Evolutionary conservation across 1,140 invertebrate species (phyloP).

Genomic region (Venturia canescens): DNA sequence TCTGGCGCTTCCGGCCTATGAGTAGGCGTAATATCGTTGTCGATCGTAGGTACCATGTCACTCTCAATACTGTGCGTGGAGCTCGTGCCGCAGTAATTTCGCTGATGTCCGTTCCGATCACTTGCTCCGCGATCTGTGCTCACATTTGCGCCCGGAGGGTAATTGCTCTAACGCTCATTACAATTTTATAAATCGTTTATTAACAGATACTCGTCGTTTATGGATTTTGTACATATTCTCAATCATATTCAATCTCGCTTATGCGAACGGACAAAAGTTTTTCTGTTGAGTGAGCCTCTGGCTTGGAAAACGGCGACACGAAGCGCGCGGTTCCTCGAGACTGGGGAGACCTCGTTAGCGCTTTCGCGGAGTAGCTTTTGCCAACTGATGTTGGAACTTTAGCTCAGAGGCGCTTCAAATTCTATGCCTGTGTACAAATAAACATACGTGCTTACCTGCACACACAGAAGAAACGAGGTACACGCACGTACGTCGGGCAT

Average conservation of each 20-base stretch:
- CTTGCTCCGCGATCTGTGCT: constrained; percentile 29
- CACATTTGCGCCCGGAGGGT: background rate
- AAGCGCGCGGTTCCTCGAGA: constrained; percentile 5
- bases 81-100: background rate
- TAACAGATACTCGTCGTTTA: background rate
- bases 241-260: background rate
- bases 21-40: constrained; percentile 31
- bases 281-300: background rate
- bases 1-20: constrained; percentile 40
- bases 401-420: constrained; percentile 44
- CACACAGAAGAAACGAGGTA: background rate
- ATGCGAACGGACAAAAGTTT: background rate
- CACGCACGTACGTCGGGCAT: background rate
- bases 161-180: background rate
- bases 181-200: constrained; percentile 37
- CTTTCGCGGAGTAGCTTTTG: constrained; percentile 34
- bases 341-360: constrained; percentile 49
- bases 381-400: background rate
- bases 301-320: background rate
- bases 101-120: background rate
- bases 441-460: background rate
- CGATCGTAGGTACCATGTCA: constrained; percentile 14
- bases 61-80: background rate
- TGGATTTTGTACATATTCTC: background rate
- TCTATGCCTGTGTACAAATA: constrained; percentile 23